These are phyloP conservation scores for Synanceia verrucosa DNA, from an alignment of 2,797 vertebrate species.

Conservation along the genomic window DNA sequence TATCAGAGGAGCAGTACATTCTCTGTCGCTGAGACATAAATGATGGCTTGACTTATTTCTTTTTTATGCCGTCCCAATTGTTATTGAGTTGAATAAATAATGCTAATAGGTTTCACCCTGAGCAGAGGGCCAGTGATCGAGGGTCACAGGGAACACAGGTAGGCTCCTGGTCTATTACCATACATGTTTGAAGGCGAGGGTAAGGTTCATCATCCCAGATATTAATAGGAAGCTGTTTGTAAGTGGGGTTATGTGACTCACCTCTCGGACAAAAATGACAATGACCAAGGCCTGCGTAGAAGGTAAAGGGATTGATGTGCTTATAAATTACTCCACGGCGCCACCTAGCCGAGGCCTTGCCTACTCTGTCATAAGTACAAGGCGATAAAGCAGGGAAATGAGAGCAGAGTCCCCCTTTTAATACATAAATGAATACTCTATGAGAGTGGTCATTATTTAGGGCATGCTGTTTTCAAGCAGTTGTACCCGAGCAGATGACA, in stretches of 20 bases:
- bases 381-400: slow-evolving; percentile 85
- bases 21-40: slow-evolving; percentile 55
- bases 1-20: slow-evolving; percentile 40
- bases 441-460: slow-evolving; percentile 86
- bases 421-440: slow-evolving; percentile 89
- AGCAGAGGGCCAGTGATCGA: slow-evolving; percentile 62
- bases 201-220: slow-evolving; percentile 82
- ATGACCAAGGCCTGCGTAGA: slow-evolving; percentile 85
- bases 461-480: slow-evolving; percentile 73
- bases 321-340: slow-evolving; percentile 88
- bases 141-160: slow-evolving; percentile 79
- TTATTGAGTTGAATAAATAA: slow-evolving; percentile 78
- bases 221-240: slow-evolving; percentile 84
- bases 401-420: slow-evolving; percentile 80
- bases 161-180: slow-evolving; percentile 75
- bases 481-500: slow-evolving; percentile 68
- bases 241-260: slow-evolving; percentile 85
- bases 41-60: slow-evolving; percentile 65
- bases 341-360: slow-evolving; percentile 84
- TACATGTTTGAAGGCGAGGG: slow-evolving; percentile 80
- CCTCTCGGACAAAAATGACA: slow-evolving; percentile 86
- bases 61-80: slow-evolving; percentile 67
- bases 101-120: slow-evolving; percentile 79
- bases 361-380: slow-evolving; percentile 84
- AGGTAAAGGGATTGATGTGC: slow-evolving; percentile 86